Evolutionary conservation across 2,113 vertebrate genomes (phyloP).

Genomic region (Mystacornis crossleyi): DNA sequence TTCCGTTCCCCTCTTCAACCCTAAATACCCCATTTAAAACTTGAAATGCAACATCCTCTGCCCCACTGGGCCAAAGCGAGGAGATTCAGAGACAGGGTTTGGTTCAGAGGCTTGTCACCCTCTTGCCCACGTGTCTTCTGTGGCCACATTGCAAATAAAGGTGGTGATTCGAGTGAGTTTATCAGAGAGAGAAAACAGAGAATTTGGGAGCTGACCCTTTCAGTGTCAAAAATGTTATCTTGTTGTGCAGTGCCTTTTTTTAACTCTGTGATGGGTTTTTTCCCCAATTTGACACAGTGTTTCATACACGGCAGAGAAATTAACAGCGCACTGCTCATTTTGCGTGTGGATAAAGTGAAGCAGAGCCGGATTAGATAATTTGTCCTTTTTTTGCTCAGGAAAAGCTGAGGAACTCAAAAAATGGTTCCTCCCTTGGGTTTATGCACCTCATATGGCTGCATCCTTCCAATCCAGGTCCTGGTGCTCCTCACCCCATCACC

Average conservation of each 20-base stretch:
- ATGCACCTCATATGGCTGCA: accelerated
- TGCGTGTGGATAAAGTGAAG: neutral
- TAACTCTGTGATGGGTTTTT: neutral
- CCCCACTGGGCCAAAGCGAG: neutral
- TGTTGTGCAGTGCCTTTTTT: neutral
- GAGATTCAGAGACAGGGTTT: accelerated
- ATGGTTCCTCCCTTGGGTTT: neutral
- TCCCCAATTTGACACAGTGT: accelerated
- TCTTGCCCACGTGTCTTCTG: accelerated
- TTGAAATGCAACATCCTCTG: neutral
- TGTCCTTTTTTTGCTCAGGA: neutral
- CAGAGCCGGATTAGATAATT: neutral
- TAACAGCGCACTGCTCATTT: neutral
- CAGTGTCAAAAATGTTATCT: neutral
- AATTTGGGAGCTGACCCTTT: neutral
- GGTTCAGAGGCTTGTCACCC: neutral
- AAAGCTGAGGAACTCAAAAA: neutral
- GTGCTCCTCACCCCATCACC: neutral
- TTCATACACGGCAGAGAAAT: neutral
- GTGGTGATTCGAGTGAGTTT: neutral
- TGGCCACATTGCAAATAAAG: neutral
- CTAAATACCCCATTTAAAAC: neutral
- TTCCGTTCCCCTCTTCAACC: neutral
- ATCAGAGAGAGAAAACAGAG: neutral
- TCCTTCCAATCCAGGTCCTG: neutral